Evolutionary conservation across 2,888 invertebrate genomes (phyloP), one percentile per base, ranked within the genome.

Genomic region (Tetanocera ferruginea): DNA sequence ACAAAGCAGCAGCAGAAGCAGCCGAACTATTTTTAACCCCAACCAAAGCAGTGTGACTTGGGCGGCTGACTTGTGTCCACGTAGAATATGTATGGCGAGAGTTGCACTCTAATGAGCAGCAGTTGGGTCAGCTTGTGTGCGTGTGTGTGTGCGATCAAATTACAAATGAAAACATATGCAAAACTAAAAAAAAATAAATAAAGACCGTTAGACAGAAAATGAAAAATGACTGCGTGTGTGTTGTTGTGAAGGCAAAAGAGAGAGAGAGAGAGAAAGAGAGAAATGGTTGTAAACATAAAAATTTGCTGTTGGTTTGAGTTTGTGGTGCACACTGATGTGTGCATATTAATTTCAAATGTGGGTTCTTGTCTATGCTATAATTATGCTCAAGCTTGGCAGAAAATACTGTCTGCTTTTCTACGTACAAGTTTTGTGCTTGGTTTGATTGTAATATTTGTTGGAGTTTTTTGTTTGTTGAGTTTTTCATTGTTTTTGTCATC

Each of bases 91-190:
- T 8, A 34, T 19, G 23, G n/a, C 17, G 23, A 67, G 17, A 17
- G 67, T 19, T n/a, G 37, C 6, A 43, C 34, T 34, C 67, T 67
- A 67, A 67, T 67, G 67, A 67, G 67, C 23, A 37, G 67, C 23
- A 23, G 28, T 57, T 28, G 28, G 28, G 28, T 28, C 19, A 19
- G 37, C 19, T 5, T 23, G 67, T 43, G 17, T 67, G 37, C 17
- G 67, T 67, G 34, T 2, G 66, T 66, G 34, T 19, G 43, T 37
- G 9, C 37, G 23, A 19, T 19, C 11, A 67, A 67, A 67, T 67
- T 67, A 19, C 31, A 67, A 14, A 67, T 43, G 67, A 67, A 67
- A 67, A 73, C 73, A 73, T 62, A 73, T 73, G 62, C 73, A 73
- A 60, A 73, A 73, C 37, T 14, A 37, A 37, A 37, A 23, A 43